These are phyloP conservation scores for Leptoteleia sp. DNA, from an alignment of 1,140 invertebrate species.

Conservation along the genomic window DNA sequence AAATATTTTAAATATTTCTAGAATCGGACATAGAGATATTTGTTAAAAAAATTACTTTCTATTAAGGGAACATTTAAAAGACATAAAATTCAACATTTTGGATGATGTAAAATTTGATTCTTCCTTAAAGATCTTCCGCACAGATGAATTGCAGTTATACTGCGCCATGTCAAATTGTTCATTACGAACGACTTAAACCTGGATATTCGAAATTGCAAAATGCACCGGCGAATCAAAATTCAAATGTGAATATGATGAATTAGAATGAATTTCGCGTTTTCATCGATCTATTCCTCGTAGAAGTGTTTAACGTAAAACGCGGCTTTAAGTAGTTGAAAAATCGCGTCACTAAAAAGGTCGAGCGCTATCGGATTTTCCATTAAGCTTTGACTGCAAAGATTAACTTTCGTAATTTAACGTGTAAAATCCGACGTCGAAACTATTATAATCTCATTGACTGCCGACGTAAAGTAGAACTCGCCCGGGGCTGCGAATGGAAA, in stretches of 20 bases:
- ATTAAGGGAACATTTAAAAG: too few species aligned
- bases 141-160: too few species aligned
- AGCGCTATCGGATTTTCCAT: constrained; percentile 57
- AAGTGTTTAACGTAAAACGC: constrained; percentile 14
- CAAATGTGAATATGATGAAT: constrained; percentile 7
- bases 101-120: too few species aligned
- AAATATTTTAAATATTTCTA: too few species aligned
- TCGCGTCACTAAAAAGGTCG: constrained; percentile 36
- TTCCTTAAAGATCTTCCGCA: too few species aligned
- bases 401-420: constrained; percentile 60
- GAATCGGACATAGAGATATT: too few species aligned
- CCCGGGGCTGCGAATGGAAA: constrained; percentile 42
- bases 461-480: constrained; percentile 51
- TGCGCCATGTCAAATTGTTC: too few species aligned
- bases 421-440: constrained; percentile 59
- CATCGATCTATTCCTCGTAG: neutral
- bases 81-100: too few species aligned
- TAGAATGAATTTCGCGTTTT: constrained; percentile 9
- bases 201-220: too few species aligned
- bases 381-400: constrained; percentile 59
- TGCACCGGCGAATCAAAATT: constrained; percentile 1
- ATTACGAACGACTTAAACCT: too few species aligned
- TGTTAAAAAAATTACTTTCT: too few species aligned
- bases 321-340: constrained; percentile 52
- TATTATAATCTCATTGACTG: constrained; percentile 66